Conservation (phyloP, 2,888 invertebrate species). For the Lycocerus yunnanus region DNA sequence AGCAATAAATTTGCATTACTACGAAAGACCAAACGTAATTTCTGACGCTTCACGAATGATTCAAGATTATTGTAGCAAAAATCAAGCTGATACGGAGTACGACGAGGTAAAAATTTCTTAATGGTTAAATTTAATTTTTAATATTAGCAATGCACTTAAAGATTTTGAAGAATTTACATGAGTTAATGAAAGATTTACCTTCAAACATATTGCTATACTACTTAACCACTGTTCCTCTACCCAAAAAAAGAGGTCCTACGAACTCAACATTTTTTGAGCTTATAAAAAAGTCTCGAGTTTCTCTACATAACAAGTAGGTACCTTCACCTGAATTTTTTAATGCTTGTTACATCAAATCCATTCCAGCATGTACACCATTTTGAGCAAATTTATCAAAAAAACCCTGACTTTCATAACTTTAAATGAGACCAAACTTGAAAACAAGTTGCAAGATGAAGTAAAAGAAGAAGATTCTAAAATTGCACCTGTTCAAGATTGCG, state of each 20-base stretch:
- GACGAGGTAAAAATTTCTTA: constrained; percentile 40
- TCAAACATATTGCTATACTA: constrained; percentile 49
- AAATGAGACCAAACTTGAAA: background rate
- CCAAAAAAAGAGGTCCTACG: constrained; percentile 36
- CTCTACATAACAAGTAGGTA: constrained; percentile 17
- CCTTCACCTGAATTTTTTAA: background rate
- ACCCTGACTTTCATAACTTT: constrained; percentile 23
- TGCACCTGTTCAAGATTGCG: background rate
- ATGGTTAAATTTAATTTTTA: background rate
- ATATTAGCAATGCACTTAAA: constrained; percentile 18
- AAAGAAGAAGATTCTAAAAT: background rate
- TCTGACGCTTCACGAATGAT: constrained; percentile 47
- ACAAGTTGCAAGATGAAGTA: background rate
- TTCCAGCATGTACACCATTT: constrained; percentile 33
- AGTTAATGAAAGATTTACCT: constrained; percentile 49
- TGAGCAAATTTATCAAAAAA: constrained; percentile 34
- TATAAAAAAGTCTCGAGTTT: constrained; percentile 21
- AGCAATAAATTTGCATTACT: constrained; percentile 49
- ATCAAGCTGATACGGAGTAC: constrained; percentile 45
- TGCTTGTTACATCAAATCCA: background rate
- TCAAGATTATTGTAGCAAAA: constrained; percentile 45
- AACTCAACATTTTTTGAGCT: constrained; percentile 18
- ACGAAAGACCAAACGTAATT: constrained; percentile 45
- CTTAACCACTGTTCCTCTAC: constrained; percentile 50
- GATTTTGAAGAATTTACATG: constrained; percentile 48